Conservation (phyloP, 1,140 invertebrate species). For the Anastatus disparis region DNA sequence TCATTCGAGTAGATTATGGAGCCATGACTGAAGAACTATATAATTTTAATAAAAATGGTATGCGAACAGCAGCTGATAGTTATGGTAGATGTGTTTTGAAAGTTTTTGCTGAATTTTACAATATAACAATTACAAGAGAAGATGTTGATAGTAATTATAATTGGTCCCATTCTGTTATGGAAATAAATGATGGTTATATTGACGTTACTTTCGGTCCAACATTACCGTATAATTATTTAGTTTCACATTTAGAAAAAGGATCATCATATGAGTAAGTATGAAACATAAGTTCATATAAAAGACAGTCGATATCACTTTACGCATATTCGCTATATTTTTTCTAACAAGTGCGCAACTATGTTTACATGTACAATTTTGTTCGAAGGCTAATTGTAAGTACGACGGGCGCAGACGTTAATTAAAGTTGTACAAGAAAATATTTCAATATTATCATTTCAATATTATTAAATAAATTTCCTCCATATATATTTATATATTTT, state of each 20-base stretch:
- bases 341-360: too few species aligned
- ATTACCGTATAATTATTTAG: background rate
- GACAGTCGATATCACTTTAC: background rate
- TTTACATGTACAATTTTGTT: too few species aligned
- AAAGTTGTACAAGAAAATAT: background rate
- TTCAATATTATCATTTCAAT: background rate
- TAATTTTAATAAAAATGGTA: background rate
- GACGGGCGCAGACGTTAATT: background rate
- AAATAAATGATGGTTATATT: background rate
- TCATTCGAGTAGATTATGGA: slow-evolving; percentile 10
- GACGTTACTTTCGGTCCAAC: slow-evolving; percentile 1
- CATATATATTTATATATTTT: background rate
- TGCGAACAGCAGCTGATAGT: background rate
- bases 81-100: background rate
- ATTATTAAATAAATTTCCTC: background rate
- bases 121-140: background rate
- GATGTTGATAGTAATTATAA: background rate
- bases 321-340: background rate
- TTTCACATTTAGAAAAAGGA: background rate
- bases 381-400: too few species aligned
- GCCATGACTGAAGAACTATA: background rate
- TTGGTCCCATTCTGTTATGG: background rate
- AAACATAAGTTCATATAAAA: background rate
- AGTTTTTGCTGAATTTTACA: background rate
- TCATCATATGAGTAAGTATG: background rate